Percentiles rank a stretch among this genome's conserved stretches.
Conservation (phyloP, 2,888 invertebrate species). For the Scotopteryx bipunctaria region DNA sequence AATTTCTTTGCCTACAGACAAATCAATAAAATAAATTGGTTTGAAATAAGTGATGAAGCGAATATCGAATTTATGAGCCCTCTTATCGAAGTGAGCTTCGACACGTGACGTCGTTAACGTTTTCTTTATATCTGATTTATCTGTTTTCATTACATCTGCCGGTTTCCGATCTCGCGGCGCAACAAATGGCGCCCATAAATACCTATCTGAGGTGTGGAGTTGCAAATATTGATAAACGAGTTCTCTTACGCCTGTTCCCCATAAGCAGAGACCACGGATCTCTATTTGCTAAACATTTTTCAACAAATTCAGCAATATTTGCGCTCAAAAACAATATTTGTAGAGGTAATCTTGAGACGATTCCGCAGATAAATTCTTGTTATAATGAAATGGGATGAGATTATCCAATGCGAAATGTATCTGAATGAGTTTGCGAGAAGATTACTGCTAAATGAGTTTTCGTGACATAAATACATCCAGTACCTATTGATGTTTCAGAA, state of each 20-base stretch:
- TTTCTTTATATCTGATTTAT: slow-evolving; percentile 23
- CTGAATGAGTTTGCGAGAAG: slow-evolving; percentile 30
- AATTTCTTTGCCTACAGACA: too few relatives aligned
- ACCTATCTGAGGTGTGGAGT: neutral
- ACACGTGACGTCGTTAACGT: slow-evolving; percentile 6
- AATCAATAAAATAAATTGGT: too few relatives aligned
- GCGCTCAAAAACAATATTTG: slow-evolving; percentile 6
- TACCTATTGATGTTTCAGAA: neutral
- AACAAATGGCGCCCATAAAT: slow-evolving; percentile 18
- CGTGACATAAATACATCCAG: slow-evolving; percentile 12
- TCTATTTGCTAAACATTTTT: too few relatives aligned
- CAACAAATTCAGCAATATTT: neutral
- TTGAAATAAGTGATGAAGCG: neutral
- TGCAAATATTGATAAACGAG: neutral
- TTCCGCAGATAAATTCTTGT: slow-evolving; percentile 20
- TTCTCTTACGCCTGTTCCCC: too few relatives aligned
- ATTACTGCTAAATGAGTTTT: slow-evolving; percentile 34
- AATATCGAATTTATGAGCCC: neutral
- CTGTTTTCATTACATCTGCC: slow-evolving; percentile 20
- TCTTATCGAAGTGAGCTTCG: neutral
- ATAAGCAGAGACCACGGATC: too few relatives aligned
- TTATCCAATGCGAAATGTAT: slow-evolving; percentile 32
- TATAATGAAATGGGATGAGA: slow-evolving; percentile 31
- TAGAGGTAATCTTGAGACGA: neutral
- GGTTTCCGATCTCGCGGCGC: slow-evolving; percentile 17